Percentiles rank a stretch among this genome's conserved stretches.
phyloP scores from a whole-genome alignment of 2,113 vertebrate species.

The Ictalurus furcatus region DNA sequence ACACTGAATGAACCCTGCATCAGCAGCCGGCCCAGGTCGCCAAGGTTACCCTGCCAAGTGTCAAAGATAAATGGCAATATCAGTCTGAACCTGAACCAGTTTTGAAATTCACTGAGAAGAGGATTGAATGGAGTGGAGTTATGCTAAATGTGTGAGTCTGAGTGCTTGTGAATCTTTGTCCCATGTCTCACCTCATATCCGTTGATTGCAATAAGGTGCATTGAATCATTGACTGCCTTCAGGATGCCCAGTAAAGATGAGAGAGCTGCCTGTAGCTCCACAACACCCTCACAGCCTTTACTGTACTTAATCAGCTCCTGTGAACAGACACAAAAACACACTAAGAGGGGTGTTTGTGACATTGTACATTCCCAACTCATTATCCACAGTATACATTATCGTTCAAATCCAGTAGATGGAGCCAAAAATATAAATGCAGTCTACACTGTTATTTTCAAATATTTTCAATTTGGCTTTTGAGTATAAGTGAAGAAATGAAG shows the following conservation, averaged over 20 bases:
- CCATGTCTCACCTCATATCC: slow-evolving; percentile 85
- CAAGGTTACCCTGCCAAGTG: slow-evolving; percentile 81
- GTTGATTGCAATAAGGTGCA: slow-evolving; percentile 98
- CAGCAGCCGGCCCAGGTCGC: slow-evolving; percentile 88
- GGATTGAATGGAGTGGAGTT: neutral
- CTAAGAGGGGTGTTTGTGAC: too few species aligned
- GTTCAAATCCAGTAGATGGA: too few species aligned
- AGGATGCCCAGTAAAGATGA: slow-evolving; percentile 94
- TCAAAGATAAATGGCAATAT: neutral
- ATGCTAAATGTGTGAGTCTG: neutral
- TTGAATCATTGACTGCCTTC: slow-evolving; percentile 98
- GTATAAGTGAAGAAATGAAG: neutral
- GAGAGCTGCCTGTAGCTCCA: slow-evolving; percentile 92
- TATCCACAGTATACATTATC: too few species aligned
- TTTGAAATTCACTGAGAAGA: neutral
- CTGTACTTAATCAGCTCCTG: slow-evolving; percentile 98
- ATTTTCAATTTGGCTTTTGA: neutral
- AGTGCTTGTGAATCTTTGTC: neutral
- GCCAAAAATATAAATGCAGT: too few species aligned
- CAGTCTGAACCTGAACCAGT: neutral
- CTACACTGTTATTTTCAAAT: neutral
- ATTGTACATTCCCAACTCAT: too few species aligned
- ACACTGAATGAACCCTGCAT: slow-evolving; percentile 98
- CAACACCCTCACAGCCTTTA: slow-evolving; percentile 86
- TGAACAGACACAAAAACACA: slow-evolving; percentile 14